Conservation (phyloP, 2,888 invertebrate genomes). For the Periphyllus acericola region DNA sequence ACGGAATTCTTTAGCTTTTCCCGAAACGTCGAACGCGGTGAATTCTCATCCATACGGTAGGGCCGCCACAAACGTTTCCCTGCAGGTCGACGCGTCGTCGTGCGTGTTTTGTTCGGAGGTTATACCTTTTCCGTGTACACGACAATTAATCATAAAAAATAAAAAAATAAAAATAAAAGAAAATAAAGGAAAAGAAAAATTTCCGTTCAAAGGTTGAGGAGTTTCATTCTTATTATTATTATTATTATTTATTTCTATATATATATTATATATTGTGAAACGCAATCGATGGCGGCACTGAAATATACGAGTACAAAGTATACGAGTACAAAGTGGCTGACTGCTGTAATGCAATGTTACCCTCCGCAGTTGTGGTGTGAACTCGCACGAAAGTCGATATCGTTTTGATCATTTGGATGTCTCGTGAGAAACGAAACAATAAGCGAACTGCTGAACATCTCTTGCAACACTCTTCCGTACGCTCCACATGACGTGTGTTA, state of each 20-base stretch:
- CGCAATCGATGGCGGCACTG: neutral
- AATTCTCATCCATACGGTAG: conserved; percentile 11
- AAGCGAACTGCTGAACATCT: too few species aligned
- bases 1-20: conserved; percentile 47
- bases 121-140: neutral
- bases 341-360: too few species aligned
- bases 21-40: conserved; percentile 26
- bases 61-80: neutral
- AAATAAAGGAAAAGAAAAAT: neutral
- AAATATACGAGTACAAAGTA: too few species aligned
- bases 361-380: too few species aligned
- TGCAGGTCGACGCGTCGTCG: neutral
- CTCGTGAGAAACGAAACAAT: too few species aligned
- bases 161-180: neutral
- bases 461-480: too few species aligned
- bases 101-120: conserved; percentile 18
- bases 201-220: neutral
- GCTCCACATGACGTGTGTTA: too few species aligned
- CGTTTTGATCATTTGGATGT: too few species aligned
- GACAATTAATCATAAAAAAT: conserved; percentile 47
- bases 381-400: too few species aligned
- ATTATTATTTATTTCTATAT: neutral
- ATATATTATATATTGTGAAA: neutral
- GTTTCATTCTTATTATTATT: neutral
- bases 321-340: too few species aligned